Base-by-base conservation (phyloP, 2,113 vertebrate genomes). In the Vanacampus margaritifer region DNA sequence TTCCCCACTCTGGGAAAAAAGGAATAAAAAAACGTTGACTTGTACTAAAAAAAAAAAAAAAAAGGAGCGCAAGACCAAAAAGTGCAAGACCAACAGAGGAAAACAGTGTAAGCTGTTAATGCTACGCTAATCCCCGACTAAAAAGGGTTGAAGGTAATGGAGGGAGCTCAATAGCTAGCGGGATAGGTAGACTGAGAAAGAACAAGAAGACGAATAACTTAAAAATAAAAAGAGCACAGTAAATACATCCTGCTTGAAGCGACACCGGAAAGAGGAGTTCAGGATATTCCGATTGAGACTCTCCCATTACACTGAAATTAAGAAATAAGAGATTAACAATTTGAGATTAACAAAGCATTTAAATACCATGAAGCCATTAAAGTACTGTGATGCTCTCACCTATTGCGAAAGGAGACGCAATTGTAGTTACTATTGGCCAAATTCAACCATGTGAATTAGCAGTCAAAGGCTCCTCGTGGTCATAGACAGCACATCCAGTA, bases 91-190 rank as follows among this genome's bases (percentile, higher is more conserved):
- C 80, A 82, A 84, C 79, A 80, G 86, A 88, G 86, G 79, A 78
- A 88, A 85, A 84, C 84, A 68, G 71, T 86, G 86, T 88, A 87
- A 89, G 79, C 84, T 84, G 81, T 84, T 87, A 89, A 90, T 87
- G 80, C 83, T 76, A 84, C 79, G 78, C 72, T 89, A 90, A 91
- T 91, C 80, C 83, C 78, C 4, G 45, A 73, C 75, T 79, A 87
- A 84, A 86, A 90, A 89, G 83, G 86, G 78, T 78, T 85, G 74
- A 85, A 77, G 75, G 48, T 51, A 51, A 51, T 79, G 87, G 84
- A 83, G 78, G 76, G 79, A 83, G 76, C 75, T 79, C 69, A 72
- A 85, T 78, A 76, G 80, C 74, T 84, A 81, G 71, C 70, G 75
- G 75, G 37, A 54, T 65, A 78, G 79, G 74, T 79, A 75, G 75